A percentile compares a stretch with the other conserved stretches of the same genome.
phyloP scores from a whole-genome alignment of 2,113 vertebrate species.

The Panthera leo region DNA sequence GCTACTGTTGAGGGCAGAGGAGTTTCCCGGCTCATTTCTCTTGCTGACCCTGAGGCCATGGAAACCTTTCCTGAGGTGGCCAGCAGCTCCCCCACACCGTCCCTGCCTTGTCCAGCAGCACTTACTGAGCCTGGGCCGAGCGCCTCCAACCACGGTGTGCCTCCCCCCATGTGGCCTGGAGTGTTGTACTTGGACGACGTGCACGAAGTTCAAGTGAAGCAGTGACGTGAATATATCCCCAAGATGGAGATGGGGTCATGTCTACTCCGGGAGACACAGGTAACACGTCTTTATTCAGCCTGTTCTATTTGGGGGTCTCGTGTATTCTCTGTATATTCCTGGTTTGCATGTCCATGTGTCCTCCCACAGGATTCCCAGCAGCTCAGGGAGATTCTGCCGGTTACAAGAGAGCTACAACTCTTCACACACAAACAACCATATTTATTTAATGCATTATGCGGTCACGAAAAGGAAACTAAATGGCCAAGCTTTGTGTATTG shows the following conservation, averaged over 20 bases:
- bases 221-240: fast-evolving
- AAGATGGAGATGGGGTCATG: fast-evolving
- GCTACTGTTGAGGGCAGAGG: no score
- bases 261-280: neutral
- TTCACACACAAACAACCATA: neutral
- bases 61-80: neutral
- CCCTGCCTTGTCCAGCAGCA: neutral
- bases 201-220: neutral
- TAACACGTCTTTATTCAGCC: fast-evolving
- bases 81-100: neutral
- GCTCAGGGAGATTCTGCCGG: neutral
- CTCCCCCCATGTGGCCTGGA: neutral
- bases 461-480: neutral
- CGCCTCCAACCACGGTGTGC: neutral
- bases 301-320: neutral
- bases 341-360: neutral
- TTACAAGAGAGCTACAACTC: neutral
- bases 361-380: no score
- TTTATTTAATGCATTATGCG: neutral
- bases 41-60: neutral
- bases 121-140: neutral
- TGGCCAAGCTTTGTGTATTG: neutral
- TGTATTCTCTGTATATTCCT: neutral
- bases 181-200: neutral
- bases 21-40: fast-evolving